Evolutionary conservation across 2,888 invertebrate species (phyloP), one percentile per base, ranked within the genome.

Genomic region (Mactromeris polynyma): DNA sequence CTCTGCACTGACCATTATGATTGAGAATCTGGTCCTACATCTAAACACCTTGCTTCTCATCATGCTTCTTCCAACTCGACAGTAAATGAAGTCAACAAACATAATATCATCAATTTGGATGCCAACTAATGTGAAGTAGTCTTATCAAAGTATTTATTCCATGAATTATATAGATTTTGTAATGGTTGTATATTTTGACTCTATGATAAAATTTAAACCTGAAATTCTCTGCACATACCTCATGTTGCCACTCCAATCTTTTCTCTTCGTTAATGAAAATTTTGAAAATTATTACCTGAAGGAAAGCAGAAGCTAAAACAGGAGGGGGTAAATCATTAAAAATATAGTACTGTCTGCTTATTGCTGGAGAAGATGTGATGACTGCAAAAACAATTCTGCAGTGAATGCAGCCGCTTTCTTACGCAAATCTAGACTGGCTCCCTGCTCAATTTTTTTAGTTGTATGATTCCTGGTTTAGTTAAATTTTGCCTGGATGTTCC

Each of bases 251-350:
- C 58, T 26, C 11, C 26, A 26, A 26, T 6, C 26, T 64, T 64
- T 64, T 26, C n/a, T 26, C 58, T 64, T 26, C 11, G 58, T 64
- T n/a, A 26, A 26, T 64, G 58, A 64, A 64, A 26, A 64, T 64
- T 64, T 64, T 64, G 58, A 64, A 64, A 51, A 64, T 64, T n/a
- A 26, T 26, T 64, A 64, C 58, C 58, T 64, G 58, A 64, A 64
- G 26, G n/a, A 26, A 64, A 64, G 26, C 58, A 64, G 58, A 64
- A 64, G 58, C 26, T 64, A 26, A 6, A n/a, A 64, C 26, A 9
- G 58, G n/a, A n/a, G 58, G 58, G 58, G 58, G 58, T 64, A 64
- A 26, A 64, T 64, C 58, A 64, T 64, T 64, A 26, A 64, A n/a
- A 64, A 64, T 64, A 64, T 64, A 26, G n/a, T 64, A 26, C 3